Percentiles rank a stretch among this genome's conserved stretches.
These are phyloP conservation scores for Megalops atlanticus DNA, from an alignment of 2,113 vertebrate genomes.

Conservation along the genomic window DNA sequence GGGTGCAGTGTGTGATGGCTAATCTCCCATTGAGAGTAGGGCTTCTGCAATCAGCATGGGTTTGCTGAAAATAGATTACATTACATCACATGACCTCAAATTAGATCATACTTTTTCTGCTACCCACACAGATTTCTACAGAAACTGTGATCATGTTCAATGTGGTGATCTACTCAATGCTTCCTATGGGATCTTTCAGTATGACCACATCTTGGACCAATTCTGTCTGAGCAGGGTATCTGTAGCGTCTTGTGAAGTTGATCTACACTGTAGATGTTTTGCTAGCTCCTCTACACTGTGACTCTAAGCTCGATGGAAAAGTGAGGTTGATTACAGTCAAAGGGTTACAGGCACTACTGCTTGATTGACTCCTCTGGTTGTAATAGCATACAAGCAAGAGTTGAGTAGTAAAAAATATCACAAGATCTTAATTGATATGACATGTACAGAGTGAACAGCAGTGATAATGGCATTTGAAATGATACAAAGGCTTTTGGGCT, in stretches of 20 bases:
- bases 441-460: no score
- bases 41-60: background rate
- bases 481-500: no score
- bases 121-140: background rate
- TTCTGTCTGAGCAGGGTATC: background rate
- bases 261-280: background rate
- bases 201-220: background rate
- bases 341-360: no score
- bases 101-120: background rate
- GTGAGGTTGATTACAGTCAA: background rate
- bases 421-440: no score
- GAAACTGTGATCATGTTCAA: background rate
- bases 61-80: background rate
- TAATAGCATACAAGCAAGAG: no score
- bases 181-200: background rate
- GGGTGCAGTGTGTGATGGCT: constrained; percentile 1
- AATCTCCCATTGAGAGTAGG: background rate
- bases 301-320: background rate
- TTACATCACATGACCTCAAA: background rate
- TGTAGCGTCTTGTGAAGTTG: background rate
- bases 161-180: background rate
- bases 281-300: background rate
- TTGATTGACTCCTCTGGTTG: no score
- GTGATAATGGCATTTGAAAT: no score
- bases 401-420: no score